Conservation (phyloP, 2,113 vertebrate genomes). For the Protobothrops mucrosquamatus region DNA sequence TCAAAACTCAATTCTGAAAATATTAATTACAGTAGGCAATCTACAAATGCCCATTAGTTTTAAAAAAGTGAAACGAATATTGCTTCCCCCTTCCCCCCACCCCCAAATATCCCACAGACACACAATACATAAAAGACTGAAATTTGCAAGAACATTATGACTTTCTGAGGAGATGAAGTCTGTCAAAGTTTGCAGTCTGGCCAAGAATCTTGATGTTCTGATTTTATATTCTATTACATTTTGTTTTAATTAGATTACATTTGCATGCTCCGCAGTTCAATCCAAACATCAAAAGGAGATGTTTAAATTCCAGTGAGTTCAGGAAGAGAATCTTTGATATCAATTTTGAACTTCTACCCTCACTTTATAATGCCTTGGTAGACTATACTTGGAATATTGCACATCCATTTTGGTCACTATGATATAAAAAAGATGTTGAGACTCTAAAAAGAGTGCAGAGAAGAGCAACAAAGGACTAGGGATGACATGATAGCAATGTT, state of each 20-base stretch:
- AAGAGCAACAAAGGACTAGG: too few species aligned
- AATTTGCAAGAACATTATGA: background rate
- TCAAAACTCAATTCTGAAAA: background rate
- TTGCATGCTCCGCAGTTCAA: background rate
- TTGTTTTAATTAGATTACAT: background rate
- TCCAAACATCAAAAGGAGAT: background rate
- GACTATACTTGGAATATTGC: too few species aligned
- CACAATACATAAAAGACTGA: background rate
- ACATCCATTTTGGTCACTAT: too few species aligned
- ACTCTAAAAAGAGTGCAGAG: too few species aligned
- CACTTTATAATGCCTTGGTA: too few species aligned
- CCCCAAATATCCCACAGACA: background rate
- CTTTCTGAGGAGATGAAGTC: background rate
- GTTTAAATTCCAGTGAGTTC: background rate
- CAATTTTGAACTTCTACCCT: background rate
- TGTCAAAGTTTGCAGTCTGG: background rate
- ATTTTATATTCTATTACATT: background rate
- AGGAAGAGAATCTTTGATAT: background rate
- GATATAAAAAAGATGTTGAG: too few species aligned
- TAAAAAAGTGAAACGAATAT: background rate
- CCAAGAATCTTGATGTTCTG: background rate
- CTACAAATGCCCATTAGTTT: background rate
- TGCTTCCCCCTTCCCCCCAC: background rate
- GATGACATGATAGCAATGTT: too few species aligned
- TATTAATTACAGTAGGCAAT: background rate